phyloP scores from a whole-genome alignment of 1,140 invertebrate genomes.

The Drosophila tropicalis region DNA sequence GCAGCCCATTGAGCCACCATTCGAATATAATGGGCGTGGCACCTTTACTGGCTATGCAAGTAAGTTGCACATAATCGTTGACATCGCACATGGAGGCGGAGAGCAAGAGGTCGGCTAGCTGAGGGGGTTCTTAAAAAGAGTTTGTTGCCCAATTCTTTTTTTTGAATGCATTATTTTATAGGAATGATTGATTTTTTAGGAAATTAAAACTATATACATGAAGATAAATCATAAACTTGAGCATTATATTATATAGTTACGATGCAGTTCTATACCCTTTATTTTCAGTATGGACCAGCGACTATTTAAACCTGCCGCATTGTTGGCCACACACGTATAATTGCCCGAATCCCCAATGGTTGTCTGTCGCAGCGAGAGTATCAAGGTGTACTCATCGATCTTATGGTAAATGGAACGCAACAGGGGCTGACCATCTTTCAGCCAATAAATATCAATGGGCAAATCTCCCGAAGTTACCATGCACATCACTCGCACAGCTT shows the following conservation, averaged over 20 bases:
- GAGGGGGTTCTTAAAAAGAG: conserved; percentile 86
- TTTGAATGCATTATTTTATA: conserved; percentile 4
- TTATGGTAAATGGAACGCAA: conserved; percentile 81
- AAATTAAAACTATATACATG: conserved; percentile 12
- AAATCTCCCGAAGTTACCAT: conserved; percentile 88
- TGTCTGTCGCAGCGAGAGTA: conserved; percentile 89
- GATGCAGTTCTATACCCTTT: conserved; percentile 83
- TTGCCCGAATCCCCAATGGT: conserved; percentile 86
- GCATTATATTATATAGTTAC: background rate
- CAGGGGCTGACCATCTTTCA: conserved; percentile 83
- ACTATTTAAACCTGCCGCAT: conserved; percentile 86
- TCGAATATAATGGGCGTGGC: conserved; percentile 88
- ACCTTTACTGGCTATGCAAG: conserved; percentile 88
- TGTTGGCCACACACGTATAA: conserved; percentile 88
- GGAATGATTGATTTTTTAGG: conserved; percentile 29
- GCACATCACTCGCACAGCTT: conserved; percentile 88
- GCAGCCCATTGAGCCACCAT: conserved; percentile 86
- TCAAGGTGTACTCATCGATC: conserved; percentile 86
- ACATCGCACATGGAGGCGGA: conserved; percentile 90
- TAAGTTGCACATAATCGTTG: conserved; percentile 88
- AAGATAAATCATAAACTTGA: conserved; percentile 26
- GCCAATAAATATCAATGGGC: conserved; percentile 88
- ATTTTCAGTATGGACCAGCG: conserved; percentile 85
- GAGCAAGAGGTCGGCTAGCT: conserved; percentile 90
- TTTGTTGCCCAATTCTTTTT: conserved; percentile 63